A percentile compares a stretch with the other conserved stretches of the same genome.
Evolutionary conservation across 2,888 invertebrate species (phyloP).

Genomic region (Cosmorhoe ocellata): DNA sequence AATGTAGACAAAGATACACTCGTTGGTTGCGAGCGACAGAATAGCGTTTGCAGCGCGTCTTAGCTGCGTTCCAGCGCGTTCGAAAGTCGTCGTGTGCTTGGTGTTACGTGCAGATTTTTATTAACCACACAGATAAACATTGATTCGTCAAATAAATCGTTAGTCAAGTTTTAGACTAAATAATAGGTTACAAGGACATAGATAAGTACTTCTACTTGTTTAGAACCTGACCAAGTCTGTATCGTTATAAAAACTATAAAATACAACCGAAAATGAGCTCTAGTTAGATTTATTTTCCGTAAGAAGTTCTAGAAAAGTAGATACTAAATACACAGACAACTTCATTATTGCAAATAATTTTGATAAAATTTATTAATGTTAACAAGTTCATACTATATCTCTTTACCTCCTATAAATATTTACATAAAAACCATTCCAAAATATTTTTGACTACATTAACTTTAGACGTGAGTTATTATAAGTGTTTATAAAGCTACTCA

Average conservation of each 20-base stretch:
- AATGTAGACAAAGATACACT: no score
- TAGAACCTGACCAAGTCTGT: neutral
- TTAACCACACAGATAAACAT: slow-evolving; percentile 9
- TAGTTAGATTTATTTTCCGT: neutral
- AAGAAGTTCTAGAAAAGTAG: slow-evolving; percentile 22
- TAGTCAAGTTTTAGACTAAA: slow-evolving; percentile 9
- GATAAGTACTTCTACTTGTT: neutral
- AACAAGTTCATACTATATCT: slow-evolving; percentile 67
- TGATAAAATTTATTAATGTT: slow-evolving; percentile 65
- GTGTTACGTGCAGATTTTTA: neutral
- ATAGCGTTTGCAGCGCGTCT: no score
- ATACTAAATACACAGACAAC: slow-evolving; percentile 29
- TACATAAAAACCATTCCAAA: slow-evolving; percentile 73
- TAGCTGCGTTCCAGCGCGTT: no score
- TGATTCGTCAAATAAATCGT: slow-evolving; percentile 11
- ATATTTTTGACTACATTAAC: slow-evolving; percentile 56
- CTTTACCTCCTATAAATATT: slow-evolving; percentile 53
- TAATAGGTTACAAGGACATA: neutral
- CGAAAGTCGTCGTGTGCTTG: no score
- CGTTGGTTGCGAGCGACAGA: no score
- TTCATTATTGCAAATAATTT: slow-evolving; percentile 43
- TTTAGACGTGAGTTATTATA: slow-evolving; percentile 24
- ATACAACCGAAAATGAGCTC: slow-evolving; percentile 21
- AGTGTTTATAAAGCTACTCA: slow-evolving; percentile 32
- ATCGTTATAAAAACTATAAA: slow-evolving; percentile 10